Conservation (phyloP, 1,140 invertebrate species). For the Penaeus indicus region DNA sequence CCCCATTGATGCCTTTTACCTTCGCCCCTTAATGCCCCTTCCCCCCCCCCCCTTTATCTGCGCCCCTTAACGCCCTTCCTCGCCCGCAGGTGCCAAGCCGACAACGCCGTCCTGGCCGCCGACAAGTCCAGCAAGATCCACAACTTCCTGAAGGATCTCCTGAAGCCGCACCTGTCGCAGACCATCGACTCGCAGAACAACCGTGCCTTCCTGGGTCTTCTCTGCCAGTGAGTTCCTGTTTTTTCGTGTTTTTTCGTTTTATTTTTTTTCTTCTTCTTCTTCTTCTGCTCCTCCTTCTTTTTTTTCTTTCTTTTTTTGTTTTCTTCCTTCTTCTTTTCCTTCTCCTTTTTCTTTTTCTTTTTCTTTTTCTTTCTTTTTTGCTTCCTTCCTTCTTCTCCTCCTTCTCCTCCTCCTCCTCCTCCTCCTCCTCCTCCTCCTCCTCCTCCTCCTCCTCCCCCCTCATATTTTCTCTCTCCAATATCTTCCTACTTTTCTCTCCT, state of each 20-base stretch:
- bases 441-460: not conserved
- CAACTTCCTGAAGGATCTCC: slow-evolving; percentile 58
- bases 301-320: not conserved
- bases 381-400: not conserved
- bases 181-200: slow-evolving; percentile 60
- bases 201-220: slow-evolving; percentile 60
- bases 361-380: too few species aligned
- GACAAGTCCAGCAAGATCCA: slow-evolving; percentile 57
- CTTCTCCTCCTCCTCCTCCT: too few species aligned
- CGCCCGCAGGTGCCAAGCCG: slow-evolving; percentile 60
- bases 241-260: not conserved
- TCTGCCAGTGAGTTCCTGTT: slow-evolving; percentile 56
- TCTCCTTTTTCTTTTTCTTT: not conserved
- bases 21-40: not conserved
- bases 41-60: not conserved
- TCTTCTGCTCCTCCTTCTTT: not conserved
- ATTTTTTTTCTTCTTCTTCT: not conserved
- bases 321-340: not conserved
- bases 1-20: too few species aligned
- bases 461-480: not conserved
- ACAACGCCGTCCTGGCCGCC: slow-evolving; percentile 62
- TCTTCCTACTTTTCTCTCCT: not conserved
- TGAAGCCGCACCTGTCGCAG: slow-evolving; percentile 59
- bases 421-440: not conserved
- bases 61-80: not conserved